phyloP scores from a whole-genome alignment of 1,140 invertebrate species.

The Laodelphax striatellus region DNA sequence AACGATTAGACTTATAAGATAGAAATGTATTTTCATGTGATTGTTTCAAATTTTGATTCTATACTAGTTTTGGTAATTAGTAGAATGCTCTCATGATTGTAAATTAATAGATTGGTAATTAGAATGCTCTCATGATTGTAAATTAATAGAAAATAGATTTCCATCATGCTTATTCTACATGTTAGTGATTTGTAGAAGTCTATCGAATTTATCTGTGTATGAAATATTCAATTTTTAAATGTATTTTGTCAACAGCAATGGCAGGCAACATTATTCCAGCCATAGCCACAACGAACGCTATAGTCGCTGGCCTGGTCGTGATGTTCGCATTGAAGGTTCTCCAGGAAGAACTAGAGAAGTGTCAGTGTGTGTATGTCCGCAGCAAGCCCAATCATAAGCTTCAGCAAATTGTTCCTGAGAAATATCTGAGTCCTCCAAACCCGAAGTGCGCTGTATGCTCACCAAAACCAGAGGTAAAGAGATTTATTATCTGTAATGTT shows the following conservation, averaged over 20 bases:
- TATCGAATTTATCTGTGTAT: too few species aligned
- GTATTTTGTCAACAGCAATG: slow-evolving; percentile 67
- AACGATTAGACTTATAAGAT: too few species aligned
- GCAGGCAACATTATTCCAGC: slow-evolving; percentile 97
- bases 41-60: too few species aligned
- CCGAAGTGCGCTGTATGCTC: slow-evolving; percentile 80
- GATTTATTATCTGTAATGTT: slow-evolving; percentile 32
- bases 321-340: slow-evolving; percentile 79
- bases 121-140: too few species aligned
- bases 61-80: too few species aligned
- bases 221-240: too few species aligned
- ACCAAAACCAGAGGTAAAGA: slow-evolving; percentile 61
- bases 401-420: slow-evolving; percentile 56
- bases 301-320: slow-evolving; percentile 89
- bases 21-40: too few species aligned
- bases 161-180: too few species aligned
- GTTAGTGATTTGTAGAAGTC: too few species aligned
- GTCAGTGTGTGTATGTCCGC: slow-evolving; percentile 62
- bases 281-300: slow-evolving; percentile 96
- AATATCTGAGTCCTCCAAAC: slow-evolving; percentile 52
- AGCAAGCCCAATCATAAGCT: slow-evolving; percentile 54
- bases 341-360: slow-evolving; percentile 50
- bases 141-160: too few species aligned
- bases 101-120: too few species aligned
- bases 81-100: too few species aligned